Conservation (phyloP, 92 coral and sea anemone species). For the Palythoa grandis region DNA sequence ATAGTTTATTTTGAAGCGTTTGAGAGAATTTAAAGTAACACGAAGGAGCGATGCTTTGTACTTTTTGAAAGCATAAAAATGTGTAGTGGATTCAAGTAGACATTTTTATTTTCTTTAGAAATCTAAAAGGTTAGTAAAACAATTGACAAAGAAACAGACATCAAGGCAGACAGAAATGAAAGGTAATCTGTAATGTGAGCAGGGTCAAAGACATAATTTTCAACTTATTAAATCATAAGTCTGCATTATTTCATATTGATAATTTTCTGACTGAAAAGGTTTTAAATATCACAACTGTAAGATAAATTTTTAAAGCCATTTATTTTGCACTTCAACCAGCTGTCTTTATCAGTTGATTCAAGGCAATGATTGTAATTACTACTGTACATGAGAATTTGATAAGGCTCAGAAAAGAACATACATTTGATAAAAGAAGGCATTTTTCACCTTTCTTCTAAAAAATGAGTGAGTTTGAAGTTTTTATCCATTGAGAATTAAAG, state of each 20-base stretch:
- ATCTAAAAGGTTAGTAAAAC: not conserved
- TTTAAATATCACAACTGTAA: not conserved
- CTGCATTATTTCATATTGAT: not conserved
- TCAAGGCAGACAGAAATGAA: slow-evolving; percentile 25
- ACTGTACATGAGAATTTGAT: no score
- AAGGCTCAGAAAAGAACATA: no score
- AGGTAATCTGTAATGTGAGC: slow-evolving; percentile 9
- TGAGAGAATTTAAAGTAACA: not conserved
- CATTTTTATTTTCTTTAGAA: not conserved
- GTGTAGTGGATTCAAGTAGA: not conserved
- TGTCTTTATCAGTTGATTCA: no score
- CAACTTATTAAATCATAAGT: no score
- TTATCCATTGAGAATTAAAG: no score
- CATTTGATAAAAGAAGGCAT: no score
- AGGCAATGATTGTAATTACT: no score
- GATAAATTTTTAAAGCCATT: not conserved
- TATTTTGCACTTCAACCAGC: no score
- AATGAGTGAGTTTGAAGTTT: no score
- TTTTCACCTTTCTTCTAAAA: no score
- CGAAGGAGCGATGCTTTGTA: slow-evolving; percentile 2
- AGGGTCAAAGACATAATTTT: not conserved
- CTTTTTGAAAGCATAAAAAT: not conserved
- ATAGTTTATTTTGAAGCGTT: slow-evolving; percentile 10
- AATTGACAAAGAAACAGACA: slow-evolving; percentile 19
- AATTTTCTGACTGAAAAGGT: not conserved